These are phyloP conservation scores for Meta bourneti DNA, from an alignment of 2,888 invertebrate species.

Conservation along the genomic window DNA sequence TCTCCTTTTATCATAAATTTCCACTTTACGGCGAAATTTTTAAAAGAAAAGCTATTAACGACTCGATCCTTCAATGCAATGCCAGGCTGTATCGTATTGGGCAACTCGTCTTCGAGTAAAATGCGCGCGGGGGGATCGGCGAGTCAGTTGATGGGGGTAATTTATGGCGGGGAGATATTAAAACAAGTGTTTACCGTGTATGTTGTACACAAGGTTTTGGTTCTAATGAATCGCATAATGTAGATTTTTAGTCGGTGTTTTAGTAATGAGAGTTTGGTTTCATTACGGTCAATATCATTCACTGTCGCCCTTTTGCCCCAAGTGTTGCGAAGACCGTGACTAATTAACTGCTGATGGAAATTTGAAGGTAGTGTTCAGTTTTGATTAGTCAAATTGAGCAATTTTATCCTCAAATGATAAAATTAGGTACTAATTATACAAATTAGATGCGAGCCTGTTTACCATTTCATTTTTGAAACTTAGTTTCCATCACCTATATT, in stretches of 20 bases:
- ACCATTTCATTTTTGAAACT: too few species aligned
- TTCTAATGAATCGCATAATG: slow-evolving; percentile 13
- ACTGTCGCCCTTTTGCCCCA: slow-evolving; percentile 2
- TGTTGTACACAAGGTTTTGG: slow-evolving; percentile 20
- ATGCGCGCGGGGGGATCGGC: slow-evolving; percentile 7
- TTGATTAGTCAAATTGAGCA: not conserved
- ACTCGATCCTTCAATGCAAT: slow-evolving; percentile 17
- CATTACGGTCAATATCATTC: slow-evolving; percentile 11
- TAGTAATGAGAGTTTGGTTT: slow-evolving; percentile 21
- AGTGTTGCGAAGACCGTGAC: not conserved
- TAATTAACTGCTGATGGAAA: not conserved
- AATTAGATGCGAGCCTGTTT: too few species aligned
- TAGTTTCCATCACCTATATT: too few species aligned
- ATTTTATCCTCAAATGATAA: too few species aligned
- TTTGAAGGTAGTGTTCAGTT: not conserved
- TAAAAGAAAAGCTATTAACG: slow-evolving; percentile 45
- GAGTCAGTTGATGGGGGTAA: slow-evolving; percentile 33
- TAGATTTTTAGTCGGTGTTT: slow-evolving; percentile 40
- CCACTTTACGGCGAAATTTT: slow-evolving; percentile 55
- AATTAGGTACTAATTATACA: too few species aligned
- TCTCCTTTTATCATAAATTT: slow-evolving; percentile 74
- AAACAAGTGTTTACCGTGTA: slow-evolving; percentile 45
- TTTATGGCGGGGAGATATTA: slow-evolving; percentile 54
- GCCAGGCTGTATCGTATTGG: slow-evolving; percentile 9
- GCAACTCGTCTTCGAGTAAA: slow-evolving; percentile 15